Base-by-base conservation (phyloP, 2,888 invertebrate species). In the Cephus rjabovi region DNA sequence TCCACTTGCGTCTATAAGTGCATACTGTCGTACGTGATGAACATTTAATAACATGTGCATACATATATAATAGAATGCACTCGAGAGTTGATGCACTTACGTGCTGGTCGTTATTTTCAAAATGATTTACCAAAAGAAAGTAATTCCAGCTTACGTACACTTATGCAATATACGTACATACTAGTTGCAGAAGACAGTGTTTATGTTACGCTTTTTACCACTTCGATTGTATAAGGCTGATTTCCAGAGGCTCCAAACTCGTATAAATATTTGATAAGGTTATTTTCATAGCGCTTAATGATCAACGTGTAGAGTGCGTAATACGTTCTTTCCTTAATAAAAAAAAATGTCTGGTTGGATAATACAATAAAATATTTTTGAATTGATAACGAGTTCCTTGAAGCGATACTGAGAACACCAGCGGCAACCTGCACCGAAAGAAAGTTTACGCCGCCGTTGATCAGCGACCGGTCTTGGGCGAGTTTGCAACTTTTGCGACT, bases 401-500 rank as follows among this genome's bases (percentile, higher is more conserved):
- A 56, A 56, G 56, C 56, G 23, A 56, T 56, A 23, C 23, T 56
- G 56, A 56, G 56, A 56, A 56, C 56, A 56, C 56, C 56, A 23
- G 56, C 56, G 56, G 9, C 23, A 2, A 3, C 56, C 23, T 6
- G 23, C 56, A 2, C 56, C 23, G 23, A 56, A 56, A 56, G 56
- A 56, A 56, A 56, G 56, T 56, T 56, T 23, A 56, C 15, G 56
- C 23, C 23, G 56, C 2, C 56, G 23, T 23, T 23, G 56, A 56
- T 23, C 56, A 23, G 23, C 56, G 56, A 56, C 56, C 56, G 56
- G 56, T 56, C 56, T 56, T 56, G 56, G 56, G 23, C 56, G 76
- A 76, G 34, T 34, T 23, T 76, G 30, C 73, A 73, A 31, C 15
- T 76, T 34, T 23, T 76, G 34, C 73, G 34, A 31, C 34, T 76